These are phyloP conservation scores for Eucidaris tribuloides DNA, from an alignment of 35 echinoderm and acorn worm species.

Conservation along the genomic window DNA sequence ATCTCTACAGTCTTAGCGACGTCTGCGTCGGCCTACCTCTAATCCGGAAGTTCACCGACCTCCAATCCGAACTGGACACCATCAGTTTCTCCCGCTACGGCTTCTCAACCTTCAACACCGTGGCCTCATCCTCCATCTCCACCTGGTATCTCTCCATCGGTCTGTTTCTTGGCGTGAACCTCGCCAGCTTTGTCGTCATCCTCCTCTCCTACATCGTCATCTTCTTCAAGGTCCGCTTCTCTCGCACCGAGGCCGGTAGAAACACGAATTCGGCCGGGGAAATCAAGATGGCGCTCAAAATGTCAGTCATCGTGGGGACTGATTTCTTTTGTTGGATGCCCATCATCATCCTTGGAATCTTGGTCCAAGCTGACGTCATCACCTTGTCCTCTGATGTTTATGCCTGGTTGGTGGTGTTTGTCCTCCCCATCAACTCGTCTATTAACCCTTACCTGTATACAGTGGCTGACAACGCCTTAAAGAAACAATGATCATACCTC, in stretches of 20 bases:
- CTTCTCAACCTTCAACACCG: neutral
- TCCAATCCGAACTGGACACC: neutral
- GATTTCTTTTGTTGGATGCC: constrained; percentile 64
- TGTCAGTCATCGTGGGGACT: constrained; percentile 32
- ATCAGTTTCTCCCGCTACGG: neutral
- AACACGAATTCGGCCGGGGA: constrained; percentile 10
- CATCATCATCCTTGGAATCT: constrained; percentile 48
- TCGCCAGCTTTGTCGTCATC: constrained; percentile 2
- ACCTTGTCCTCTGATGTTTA: constrained; percentile 8
- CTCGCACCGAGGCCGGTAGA: neutral
- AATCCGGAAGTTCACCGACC: neutral
- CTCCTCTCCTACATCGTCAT: constrained; percentile 21
- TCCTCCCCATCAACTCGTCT: constrained; percentile 86
- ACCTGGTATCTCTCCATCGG: constrained; percentile 9
- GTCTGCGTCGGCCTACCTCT: constrained; percentile 35
- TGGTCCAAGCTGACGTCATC: constrained; percentile 13
- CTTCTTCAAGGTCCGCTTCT: neutral
- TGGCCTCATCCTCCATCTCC: constrained; percentile 23
- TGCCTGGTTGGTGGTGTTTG: constrained; percentile 65
- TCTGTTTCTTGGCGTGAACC: constrained; percentile 27
- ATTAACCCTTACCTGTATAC: constrained; percentile 89
- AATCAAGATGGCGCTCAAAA: constrained; percentile 48
- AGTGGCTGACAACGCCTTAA: too few species aligned
- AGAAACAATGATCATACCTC: too few species aligned
- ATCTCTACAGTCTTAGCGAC: constrained; percentile 59